Evolutionary conservation across 2,113 vertebrate species (phyloP), one percentile per base, ranked within the genome.

Genomic region (Melanerpes formicivorus): DNA sequence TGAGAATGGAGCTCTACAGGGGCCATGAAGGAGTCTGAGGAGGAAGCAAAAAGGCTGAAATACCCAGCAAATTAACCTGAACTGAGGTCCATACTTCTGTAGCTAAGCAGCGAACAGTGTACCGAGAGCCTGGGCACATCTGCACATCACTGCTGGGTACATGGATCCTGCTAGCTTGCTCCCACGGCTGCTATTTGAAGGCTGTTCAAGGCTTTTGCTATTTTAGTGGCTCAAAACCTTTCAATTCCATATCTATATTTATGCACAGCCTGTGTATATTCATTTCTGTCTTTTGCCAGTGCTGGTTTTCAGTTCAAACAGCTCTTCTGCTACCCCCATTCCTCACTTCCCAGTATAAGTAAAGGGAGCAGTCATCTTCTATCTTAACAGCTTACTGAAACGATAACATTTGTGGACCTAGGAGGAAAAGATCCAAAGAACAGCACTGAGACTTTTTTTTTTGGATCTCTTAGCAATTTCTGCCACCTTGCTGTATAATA

Each of bases 231-330:
- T 94, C 58, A 78, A 90, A 94, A 90, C 93, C 92, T 95, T 95
- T 95, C 95, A 90, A 65, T 92, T 96, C 77, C 90, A 37, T 95
- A 90, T 93, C 90, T 96, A 90, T 96, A 96, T 96, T 93, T 96
- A 94, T 94, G 92, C 66, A 2, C 88, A 95, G 93, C 48, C 92
- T 94, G 93, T 93, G 76, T 95, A 94, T 94, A 83, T 91, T 91
- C 92, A 90, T 95, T 94, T 95, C 83, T 92, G 70, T 69, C 94
- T 88, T 96, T 84, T 96, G 88, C 95, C 95, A 95, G 6, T 86
- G 83, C 88, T 78, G 83, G 62, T 75, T 96, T 91, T 95, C 74
- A 91, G 90, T 90, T 96, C 93, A 95, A 93, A 94, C 86, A 90
- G 90, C 83, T 90, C 80, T 93, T 92, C 77, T 94, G 83, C 88